Conservation (phyloP, 2,113 vertebrate species). For the Pao palembangensis region DNA sequence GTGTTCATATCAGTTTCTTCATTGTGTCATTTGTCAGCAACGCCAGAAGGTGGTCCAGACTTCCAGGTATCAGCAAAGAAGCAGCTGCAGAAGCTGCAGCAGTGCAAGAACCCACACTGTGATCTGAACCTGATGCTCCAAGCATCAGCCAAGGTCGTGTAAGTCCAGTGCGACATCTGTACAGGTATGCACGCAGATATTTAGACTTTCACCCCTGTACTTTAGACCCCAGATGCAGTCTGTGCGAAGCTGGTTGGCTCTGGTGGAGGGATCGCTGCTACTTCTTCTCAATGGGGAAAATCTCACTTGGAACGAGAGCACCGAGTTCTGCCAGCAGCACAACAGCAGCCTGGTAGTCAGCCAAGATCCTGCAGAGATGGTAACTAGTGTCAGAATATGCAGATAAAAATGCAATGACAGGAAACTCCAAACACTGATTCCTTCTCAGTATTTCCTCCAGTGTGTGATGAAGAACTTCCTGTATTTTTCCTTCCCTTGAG, state of each 20-base stretch:
- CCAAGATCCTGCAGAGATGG: slow-evolving; percentile 49
- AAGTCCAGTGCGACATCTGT: neutral
- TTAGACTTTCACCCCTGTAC: neutral
- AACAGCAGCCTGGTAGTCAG: slow-evolving; percentile 49
- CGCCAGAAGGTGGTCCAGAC: neutral
- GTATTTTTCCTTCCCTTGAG: slow-evolving; percentile 37
- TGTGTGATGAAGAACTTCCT: slow-evolving; percentile 8
- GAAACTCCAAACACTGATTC: neutral
- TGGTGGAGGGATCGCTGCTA: slow-evolving; percentile 46
- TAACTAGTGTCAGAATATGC: slow-evolving; percentile 28
- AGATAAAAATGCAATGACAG: slow-evolving; percentile 47
- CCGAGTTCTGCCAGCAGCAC: slow-evolving; percentile 13
- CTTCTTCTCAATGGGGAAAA: slow-evolving; percentile 40
- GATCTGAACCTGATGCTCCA: slow-evolving; percentile 29
- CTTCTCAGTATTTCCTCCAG: slow-evolving; percentile 38
- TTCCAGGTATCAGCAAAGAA: neutral
- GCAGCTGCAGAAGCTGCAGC: slow-evolving; percentile 25
- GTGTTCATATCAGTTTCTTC: neutral
- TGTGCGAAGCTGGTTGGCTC: slow-evolving; percentile 40
- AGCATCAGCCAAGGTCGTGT: slow-evolving; percentile 19
- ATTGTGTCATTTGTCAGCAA: neutral
- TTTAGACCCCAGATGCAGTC: slow-evolving; percentile 37
- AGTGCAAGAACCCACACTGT: slow-evolving; percentile 2
- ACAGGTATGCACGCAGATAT: neutral
- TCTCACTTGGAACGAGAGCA: slow-evolving; percentile 20